Conservation (phyloP, 1,140 invertebrate species). For the Cephus cinctus region DNA sequence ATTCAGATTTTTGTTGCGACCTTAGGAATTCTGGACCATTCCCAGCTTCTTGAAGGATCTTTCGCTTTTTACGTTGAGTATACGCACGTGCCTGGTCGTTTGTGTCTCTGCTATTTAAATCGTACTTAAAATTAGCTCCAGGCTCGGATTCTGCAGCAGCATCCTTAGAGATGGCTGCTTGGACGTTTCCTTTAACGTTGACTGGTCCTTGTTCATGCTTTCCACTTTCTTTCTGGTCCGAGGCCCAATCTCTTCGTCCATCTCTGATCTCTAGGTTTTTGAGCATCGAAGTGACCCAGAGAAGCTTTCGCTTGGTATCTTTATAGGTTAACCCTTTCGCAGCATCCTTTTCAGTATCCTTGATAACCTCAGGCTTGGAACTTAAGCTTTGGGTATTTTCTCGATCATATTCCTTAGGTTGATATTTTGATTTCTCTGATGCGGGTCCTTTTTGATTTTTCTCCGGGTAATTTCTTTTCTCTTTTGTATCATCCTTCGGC, state of each 20-base stretch:
- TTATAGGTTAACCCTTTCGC: not conserved
- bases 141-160: too few relatives aligned
- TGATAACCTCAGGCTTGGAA: not conserved
- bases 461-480: not conserved
- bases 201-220: not conserved
- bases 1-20: too few relatives aligned
- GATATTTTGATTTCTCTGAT: too few relatives aligned
- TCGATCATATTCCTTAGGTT: too few relatives aligned
- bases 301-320: not conserved
- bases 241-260: not conserved
- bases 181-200: not conserved
- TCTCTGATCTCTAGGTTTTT: not conserved
- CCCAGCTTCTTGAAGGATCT: too few relatives aligned
- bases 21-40: too few relatives aligned
- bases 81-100: too few relatives aligned
- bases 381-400: not conserved
- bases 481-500: not conserved
- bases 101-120: too few relatives aligned
- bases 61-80: too few relatives aligned
- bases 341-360: not conserved
- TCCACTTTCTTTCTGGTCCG: not conserved
- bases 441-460: too few relatives aligned
- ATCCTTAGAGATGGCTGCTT: not conserved
- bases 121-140: too few relatives aligned
- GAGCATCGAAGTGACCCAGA: not conserved